A percentile compares a stretch with the other conserved stretches of the same genome.
Evolutionary conservation across 2,888 invertebrate species (phyloP).

Genomic region (Andrena marginata): DNA sequence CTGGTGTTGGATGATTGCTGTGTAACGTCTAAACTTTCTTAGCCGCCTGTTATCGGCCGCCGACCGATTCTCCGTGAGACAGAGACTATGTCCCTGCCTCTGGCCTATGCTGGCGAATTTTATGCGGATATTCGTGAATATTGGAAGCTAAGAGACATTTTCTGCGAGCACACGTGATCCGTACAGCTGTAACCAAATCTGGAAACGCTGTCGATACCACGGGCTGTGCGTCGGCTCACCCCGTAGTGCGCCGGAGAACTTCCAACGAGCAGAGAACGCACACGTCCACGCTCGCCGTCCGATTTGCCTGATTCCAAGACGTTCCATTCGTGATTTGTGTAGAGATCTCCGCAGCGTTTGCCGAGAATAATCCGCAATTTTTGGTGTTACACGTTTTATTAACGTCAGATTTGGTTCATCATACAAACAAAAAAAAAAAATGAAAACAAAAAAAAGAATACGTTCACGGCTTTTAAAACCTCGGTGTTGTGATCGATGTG

Average conservation of each 20-base stretch:
- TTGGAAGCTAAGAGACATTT: constrained; percentile 49
- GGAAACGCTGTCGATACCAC: constrained; percentile 46
- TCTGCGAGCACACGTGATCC: constrained; percentile 45
- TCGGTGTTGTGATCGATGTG: constrained; percentile 79
- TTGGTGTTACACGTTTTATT: constrained; percentile 53
- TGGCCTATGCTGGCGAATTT: constrained; percentile 36
- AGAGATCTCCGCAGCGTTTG: constrained; percentile 29
- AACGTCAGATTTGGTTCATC: constrained; percentile 61
- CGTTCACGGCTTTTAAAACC: constrained; percentile 66
- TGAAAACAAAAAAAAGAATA: constrained; percentile 19
- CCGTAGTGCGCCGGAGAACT: constrained; percentile 20
- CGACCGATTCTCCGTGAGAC: constrained; percentile 40
- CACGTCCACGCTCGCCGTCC: constrained; percentile 39
- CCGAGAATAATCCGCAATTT: constrained; percentile 36
- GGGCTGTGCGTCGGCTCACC: constrained; percentile 33
- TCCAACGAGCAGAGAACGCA: constrained; percentile 43
- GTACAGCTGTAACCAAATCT: constrained; percentile 23
- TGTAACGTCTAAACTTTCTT: constrained; percentile 72
- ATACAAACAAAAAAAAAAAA: constrained; percentile 17
- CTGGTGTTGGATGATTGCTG: constrained; percentile 77
- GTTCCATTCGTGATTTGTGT: constrained; percentile 42
- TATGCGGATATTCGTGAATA: constrained; percentile 35
- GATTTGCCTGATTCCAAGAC: constrained; percentile 49
- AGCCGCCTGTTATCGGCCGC: constrained; percentile 61
- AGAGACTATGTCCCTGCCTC: constrained; percentile 40